Evolutionary conservation across 1,140 invertebrate species (phyloP), one percentile per base, ranked within the genome.

Genomic region (Heliconius congener): DNA sequence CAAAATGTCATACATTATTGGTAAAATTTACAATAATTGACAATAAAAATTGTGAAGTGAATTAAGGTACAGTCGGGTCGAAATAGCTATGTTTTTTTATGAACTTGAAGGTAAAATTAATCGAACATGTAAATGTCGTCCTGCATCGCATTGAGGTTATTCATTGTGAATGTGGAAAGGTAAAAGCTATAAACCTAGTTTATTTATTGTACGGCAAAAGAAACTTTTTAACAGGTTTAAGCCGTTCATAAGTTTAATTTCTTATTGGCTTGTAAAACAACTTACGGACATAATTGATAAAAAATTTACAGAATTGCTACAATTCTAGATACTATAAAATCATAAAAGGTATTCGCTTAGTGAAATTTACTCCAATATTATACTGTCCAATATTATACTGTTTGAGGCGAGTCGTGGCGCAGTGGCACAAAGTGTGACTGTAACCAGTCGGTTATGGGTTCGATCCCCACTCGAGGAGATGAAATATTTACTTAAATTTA

Each of bases 121-220:
- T 79, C 39, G 39, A 70, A 66, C 74, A 42, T 71, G 57, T 71
- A 70, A 73, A 60, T 66, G 50, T 42, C 19, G 23, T 78, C 77
- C 46, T 79, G 77, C 66, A 74, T 74, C 30, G 55, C 23, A 79
- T 71, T 66, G 78, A 79, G 78, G 78, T 74, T 57, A 30, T 76
- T 76, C 73, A 57, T 27, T 39, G 73, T 55, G 78, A 79, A 71
- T 74, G 78, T 79, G 73, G 60, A 74, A 74, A 73, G 77, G 77
- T 78, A 60, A 66, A 66, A 73, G 76, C 50, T 78, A n/a, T 71
- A 71, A 76, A 27, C 60, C 60, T 66, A 66, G 23, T 66, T 66
- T 66, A 66, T 66, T 66, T 66, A 66, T 66, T 66, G 13, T 66
- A 66, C 18, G 13, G 23, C 13, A 30, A 66, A 30, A 66, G 60